These are phyloP conservation scores for Tamandua tetradactyla DNA, from an alignment of 2,797 vertebrate genomes.

Conservation along the genomic window DNA sequence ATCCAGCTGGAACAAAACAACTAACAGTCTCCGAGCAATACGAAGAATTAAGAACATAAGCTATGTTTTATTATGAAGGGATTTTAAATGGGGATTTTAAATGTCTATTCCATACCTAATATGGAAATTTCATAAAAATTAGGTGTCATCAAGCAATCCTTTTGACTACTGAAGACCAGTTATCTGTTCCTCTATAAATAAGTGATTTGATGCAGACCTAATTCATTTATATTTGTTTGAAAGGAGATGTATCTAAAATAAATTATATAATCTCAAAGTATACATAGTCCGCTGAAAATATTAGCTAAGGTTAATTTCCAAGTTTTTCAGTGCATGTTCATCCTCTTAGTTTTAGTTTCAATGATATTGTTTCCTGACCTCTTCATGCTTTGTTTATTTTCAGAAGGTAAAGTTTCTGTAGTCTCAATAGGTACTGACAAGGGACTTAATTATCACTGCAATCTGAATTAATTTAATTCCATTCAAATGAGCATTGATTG, in stretches of 20 bases:
- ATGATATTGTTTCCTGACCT: slow-evolving; percentile 2
- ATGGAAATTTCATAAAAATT: background rate
- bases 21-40: background rate
- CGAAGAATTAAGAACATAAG: background rate
- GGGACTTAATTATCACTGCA: slow-evolving; percentile 61
- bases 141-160: background rate
- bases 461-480: slow-evolving; percentile 52
- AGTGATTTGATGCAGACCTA: background rate
- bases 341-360: background rate
- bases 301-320: background rate
- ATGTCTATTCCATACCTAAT: background rate
- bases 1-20: background rate
- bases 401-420: slow-evolving; percentile 34
- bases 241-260: background rate
- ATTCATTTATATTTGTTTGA: background rate
- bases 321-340: background rate
- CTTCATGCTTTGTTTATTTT: background rate
- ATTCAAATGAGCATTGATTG: slow-evolving; percentile 68
- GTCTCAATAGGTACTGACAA: slow-evolving; percentile 4
- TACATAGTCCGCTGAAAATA: background rate
- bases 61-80: background rate
- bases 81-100: background rate
- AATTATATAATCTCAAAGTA: background rate
- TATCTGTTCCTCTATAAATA: background rate
- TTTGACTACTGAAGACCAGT: background rate